A percentile compares a stretch with the other conserved stretches of the same genome.
These are phyloP conservation scores for Brachypteracias leptosomus DNA, from an alignment of 2,113 vertebrate species.

Conservation along the genomic window DNA sequence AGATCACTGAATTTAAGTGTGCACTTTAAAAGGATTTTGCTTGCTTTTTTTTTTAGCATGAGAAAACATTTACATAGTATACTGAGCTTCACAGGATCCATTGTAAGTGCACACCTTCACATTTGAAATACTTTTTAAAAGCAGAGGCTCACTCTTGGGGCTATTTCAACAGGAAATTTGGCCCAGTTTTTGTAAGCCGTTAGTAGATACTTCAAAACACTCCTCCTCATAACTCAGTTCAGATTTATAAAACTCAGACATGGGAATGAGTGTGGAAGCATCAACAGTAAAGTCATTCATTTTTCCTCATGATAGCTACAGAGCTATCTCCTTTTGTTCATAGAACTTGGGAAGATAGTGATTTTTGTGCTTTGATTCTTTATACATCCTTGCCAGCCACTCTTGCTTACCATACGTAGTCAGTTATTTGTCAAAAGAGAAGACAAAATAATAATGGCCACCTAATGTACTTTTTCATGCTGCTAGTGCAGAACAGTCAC, in stretches of 20 bases:
- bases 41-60: not conserved
- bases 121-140: constrained; percentile 3
- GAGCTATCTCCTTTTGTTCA: not conserved
- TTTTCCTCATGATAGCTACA: not conserved
- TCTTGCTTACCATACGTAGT: not conserved
- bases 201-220: not conserved
- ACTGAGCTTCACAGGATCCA: not conserved
- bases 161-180: not conserved
- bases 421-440: not conserved
- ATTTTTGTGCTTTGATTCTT: not conserved
- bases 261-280: not conserved
- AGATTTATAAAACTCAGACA: not conserved
- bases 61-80: not conserved
- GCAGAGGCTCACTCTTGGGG: not conserved
- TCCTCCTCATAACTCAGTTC: not conserved
- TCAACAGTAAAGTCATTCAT: not conserved
- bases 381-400: not conserved
- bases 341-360: not conserved
- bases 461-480: constrained; percentile 25
- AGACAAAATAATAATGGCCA: constrained; percentile 6
- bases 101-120: not conserved
- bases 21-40: not conserved
- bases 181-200: not conserved
- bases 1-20: not conserved
- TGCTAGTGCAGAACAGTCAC: not conserved